These are phyloP conservation scores for Ameiurus melas DNA, from an alignment of 2,113 vertebrate genomes.

Conservation along the genomic window DNA sequence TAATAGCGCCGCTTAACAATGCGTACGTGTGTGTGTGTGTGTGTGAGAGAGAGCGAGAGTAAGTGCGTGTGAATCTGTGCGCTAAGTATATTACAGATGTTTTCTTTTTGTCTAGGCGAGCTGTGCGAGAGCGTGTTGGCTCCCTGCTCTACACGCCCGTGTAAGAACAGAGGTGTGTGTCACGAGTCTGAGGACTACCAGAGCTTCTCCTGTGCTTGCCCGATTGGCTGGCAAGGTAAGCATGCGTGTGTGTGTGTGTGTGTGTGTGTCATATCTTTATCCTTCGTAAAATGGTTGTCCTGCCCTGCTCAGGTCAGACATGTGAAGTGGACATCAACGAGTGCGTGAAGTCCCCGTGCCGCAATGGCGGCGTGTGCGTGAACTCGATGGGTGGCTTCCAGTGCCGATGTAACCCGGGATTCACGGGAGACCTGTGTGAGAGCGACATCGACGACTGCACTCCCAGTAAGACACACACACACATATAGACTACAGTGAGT, in stretches of 20 bases:
- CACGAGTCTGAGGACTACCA: constrained; percentile 86
- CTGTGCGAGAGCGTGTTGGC: constrained; percentile 88
- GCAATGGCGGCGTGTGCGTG: constrained; percentile 81
- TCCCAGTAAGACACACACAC: constrained; percentile 82
- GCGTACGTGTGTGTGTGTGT: neutral
- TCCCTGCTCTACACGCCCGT: constrained; percentile 83
- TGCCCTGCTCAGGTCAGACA: constrained; percentile 82
- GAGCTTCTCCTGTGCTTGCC: constrained; percentile 90
- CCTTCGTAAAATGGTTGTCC: neutral
- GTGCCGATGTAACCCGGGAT: constrained; percentile 83
- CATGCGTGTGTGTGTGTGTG: neutral
- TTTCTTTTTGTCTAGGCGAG: constrained; percentile 71
- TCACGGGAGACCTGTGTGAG: constrained; percentile 83
- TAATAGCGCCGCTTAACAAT: constrained; percentile 42
- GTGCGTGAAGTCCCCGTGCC: constrained; percentile 91
- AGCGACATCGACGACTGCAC: constrained; percentile 86
- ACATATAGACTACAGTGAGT: neutral
- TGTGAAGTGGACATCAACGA: constrained; percentile 94
- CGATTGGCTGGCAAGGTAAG: constrained; percentile 91
- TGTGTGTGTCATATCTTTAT: neutral
- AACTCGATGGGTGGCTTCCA: constrained; percentile 85
- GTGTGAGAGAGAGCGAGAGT: neutral
- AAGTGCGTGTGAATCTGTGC: constrained; percentile 62
- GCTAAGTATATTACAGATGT: constrained; percentile 51
- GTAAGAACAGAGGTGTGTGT: constrained; percentile 85